Base-by-base conservation (phyloP, 2,888 invertebrate species). In the Lamellibrachia columna region DNA sequence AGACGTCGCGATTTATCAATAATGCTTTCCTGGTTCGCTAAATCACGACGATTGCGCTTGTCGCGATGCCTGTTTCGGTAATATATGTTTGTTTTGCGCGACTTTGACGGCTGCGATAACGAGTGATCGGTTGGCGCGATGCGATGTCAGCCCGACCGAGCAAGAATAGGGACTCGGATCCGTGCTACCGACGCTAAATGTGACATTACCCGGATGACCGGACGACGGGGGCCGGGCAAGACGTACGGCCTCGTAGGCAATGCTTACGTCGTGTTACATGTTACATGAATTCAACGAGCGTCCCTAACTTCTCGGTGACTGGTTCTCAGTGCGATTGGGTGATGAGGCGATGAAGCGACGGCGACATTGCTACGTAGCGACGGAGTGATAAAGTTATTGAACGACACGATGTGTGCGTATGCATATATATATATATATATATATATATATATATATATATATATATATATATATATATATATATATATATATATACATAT, bases 1-100 rank as follows among this genome's bases (percentile, higher is more conserved):
- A n/a, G 22, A 75, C 22, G 75, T 75, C 75, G 75, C 75, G 75
- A 75, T 75, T 75, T 75, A 75, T 75, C 75, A 75, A 75, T 75
- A 75, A 75, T 75, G 75, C n/a, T 75, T 75, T 75, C 75, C 75
- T 75, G 75, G 75, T 75, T 75, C 75, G 75, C 75, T 75, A 75
- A 75, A 75, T 75, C 75, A 75, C 75, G 75, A 75, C 75, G 75
- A 75, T 22, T 75, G 75, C 75, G 75, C 75, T 6, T 75, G 75
- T 75, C 22, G 75, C 2, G 60, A 6, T 75, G 75, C 75, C 75
- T 75, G 75, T 75, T 75, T 75, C 75, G 75, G 75, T 75, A 75
- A 75, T 75, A 75, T 75, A 75, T 75, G 75, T 75, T 75, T 75
- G 75, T 75, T 75, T 75, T 75, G 75, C 75, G 15, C 75, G 75